Percentiles rank a stretch among this genome's conserved stretches.
These are phyloP conservation scores for Eristalis intricaria DNA, from an alignment of 2,888 invertebrate species.

Conservation along the genomic window DNA sequence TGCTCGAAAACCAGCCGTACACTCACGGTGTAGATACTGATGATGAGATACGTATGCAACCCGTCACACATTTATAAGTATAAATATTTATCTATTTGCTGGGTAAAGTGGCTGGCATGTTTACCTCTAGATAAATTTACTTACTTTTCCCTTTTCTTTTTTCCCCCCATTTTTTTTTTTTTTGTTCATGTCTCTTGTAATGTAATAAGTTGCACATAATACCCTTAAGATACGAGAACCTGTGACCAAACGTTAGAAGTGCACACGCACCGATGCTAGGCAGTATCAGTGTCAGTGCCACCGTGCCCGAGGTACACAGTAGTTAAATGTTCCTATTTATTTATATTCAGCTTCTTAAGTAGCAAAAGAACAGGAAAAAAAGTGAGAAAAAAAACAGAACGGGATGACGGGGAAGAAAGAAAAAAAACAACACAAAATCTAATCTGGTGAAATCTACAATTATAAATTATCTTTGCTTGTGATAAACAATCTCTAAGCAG, in stretches of 20 bases:
- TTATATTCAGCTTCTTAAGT: conserved; percentile 41
- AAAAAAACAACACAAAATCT: conserved; percentile 22
- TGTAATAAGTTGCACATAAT: conserved; percentile 1
- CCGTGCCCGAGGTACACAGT: neutral
- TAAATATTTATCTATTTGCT: conserved; percentile 70
- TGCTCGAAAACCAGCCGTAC: neutral
- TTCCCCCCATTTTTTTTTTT: neutral
- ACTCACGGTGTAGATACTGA: neutral
- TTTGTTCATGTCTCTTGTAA: neutral
- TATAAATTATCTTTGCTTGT: conserved; percentile 66
- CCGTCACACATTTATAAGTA: conserved; percentile 48
- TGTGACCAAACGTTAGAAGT: conserved; percentile 2
- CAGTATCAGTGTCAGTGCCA: neutral
- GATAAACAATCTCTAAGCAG: conserved; percentile 62
- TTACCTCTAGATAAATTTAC: conserved; percentile 62
- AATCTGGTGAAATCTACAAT: conserved; percentile 69
- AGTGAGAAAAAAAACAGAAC: neutral
- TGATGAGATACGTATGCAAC: neutral
- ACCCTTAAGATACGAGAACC: conserved; percentile 3
- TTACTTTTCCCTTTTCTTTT: conserved; percentile 23
- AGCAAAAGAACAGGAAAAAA: conserved; percentile 42
- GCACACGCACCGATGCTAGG: conserved; percentile 16
- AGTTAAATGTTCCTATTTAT: conserved; percentile 27
- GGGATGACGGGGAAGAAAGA: neutral
- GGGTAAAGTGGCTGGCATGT: conserved; percentile 62